phyloP scores from a whole-genome alignment of 2,113 vertebrate species.

The Nycticryphes semicollaris region DNA sequence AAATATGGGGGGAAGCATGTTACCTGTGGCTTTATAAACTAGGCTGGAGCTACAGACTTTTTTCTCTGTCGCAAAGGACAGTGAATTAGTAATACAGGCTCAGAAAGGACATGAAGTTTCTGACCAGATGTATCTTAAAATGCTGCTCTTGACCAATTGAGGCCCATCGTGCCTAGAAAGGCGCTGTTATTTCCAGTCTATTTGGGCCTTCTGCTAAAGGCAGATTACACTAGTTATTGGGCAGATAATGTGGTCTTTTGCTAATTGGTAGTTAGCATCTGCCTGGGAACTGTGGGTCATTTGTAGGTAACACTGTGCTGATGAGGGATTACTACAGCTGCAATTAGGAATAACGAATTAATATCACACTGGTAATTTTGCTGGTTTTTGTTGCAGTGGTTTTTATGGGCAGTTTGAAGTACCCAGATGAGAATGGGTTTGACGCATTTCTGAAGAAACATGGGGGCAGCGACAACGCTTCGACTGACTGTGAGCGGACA shows the following conservation, averaged over 20 bases:
- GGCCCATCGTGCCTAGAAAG: background rate
- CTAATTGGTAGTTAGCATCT: background rate
- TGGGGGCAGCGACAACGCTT: slow-evolving; percentile 93
- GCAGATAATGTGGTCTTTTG: background rate
- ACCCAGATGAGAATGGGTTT: slow-evolving; percentile 94
- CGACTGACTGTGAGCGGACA: slow-evolving; percentile 94
- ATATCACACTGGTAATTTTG: background rate
- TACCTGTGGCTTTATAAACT: background rate
- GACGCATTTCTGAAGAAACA: slow-evolving; percentile 96
- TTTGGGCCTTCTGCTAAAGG: background rate
- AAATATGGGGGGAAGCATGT: background rate
- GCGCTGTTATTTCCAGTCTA: background rate
- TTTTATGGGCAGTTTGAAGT: slow-evolving; percentile 98
- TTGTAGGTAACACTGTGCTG: background rate
- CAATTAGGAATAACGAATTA: background rate
- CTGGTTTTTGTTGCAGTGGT: slow-evolving; percentile 84
- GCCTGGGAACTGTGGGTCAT: background rate
- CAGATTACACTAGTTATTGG: background rate
- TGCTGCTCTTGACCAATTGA: background rate
- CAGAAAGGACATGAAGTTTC: background rate
- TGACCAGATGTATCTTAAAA: background rate
- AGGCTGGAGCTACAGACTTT: background rate
- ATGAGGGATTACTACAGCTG: background rate
- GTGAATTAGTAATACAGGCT: background rate
- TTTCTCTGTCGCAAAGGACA: background rate